phyloP scores from a whole-genome alignment of 2,797 vertebrate species.

The Neosalanx taihuensis region DNA sequence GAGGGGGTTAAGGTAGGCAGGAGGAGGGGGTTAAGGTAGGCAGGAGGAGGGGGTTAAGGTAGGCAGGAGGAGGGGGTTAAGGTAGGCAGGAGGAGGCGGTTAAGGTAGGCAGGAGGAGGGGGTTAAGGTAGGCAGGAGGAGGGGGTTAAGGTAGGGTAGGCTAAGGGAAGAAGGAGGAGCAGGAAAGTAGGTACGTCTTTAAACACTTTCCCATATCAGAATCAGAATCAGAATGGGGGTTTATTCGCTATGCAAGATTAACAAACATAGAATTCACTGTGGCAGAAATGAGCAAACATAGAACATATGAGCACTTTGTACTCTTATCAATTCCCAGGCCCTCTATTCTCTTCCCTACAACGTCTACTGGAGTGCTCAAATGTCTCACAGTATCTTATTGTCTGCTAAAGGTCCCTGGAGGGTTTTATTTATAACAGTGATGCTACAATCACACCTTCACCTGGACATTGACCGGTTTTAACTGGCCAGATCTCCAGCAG shows the following conservation, averaged over 20 bases:
- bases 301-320: not conserved
- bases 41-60: no score
- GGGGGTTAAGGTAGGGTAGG: not conserved
- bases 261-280: no score
- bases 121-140: not conserved
- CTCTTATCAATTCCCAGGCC: slow-evolving; percentile 7
- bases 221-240: no score
- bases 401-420: slow-evolving; percentile 6
- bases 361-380: slow-evolving; percentile 12
- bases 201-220: not conserved
- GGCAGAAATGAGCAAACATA: no score
- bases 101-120: not conserved
- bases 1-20: no score
- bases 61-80: no score
- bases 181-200: not conserved
- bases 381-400: slow-evolving; percentile 19
- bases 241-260: no score
- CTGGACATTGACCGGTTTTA: slow-evolving; percentile 16
- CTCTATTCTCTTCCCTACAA: not conserved
- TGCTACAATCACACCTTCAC: slow-evolving; percentile 25
- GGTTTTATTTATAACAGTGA: slow-evolving; percentile 30
- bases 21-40: no score
- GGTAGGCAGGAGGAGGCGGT: no score
- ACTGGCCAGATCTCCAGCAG: not conserved
- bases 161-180: not conserved